Conservation (phyloP, 2,888 invertebrate species). For the Phyto melanocephala region DNA sequence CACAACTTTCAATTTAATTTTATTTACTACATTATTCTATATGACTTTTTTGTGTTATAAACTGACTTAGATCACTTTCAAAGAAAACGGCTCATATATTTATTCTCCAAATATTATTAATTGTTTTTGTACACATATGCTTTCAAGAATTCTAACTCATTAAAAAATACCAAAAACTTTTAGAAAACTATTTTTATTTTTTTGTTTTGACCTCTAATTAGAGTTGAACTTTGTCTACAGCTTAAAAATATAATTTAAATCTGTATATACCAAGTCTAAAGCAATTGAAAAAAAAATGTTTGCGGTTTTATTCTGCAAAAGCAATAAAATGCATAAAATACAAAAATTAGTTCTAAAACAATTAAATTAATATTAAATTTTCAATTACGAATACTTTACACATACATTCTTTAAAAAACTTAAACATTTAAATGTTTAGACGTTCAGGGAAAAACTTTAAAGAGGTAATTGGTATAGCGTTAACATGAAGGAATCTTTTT, state of each 20-base stretch:
- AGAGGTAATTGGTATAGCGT: too few species aligned
- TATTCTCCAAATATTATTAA: not conserved
- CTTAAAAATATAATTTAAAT: slow-evolving; percentile 19
- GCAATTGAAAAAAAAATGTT: slow-evolving; percentile 33
- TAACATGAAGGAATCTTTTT: too few species aligned
- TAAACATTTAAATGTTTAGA: too few species aligned
- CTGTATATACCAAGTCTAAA: slow-evolving; percentile 1
- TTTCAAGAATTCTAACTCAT: not conserved
- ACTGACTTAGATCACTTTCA: too few species aligned
- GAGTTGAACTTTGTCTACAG: slow-evolving; percentile 33
- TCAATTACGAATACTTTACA: slow-evolving; percentile 24
- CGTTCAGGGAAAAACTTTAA: too few species aligned
- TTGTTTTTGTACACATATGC: not conserved
- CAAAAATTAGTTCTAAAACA: not conserved
- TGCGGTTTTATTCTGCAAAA: slow-evolving; percentile 26
- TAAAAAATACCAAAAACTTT: slow-evolving; percentile 14
- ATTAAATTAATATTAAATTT: not conserved
- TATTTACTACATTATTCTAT: too few species aligned
- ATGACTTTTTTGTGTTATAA: too few species aligned
- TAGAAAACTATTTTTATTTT: slow-evolving; percentile 4
- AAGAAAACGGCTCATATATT: not conserved
- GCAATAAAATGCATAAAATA: slow-evolving; percentile 23
- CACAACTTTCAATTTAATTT: too few species aligned
- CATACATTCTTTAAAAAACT: not conserved
- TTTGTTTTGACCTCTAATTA: slow-evolving; percentile 54